Percentiles rank a stretch among this genome's conserved stretches.
These are phyloP conservation scores for Coregonus suidteri DNA, from an alignment of 2,797 vertebrate species.

Conservation along the genomic window DNA sequence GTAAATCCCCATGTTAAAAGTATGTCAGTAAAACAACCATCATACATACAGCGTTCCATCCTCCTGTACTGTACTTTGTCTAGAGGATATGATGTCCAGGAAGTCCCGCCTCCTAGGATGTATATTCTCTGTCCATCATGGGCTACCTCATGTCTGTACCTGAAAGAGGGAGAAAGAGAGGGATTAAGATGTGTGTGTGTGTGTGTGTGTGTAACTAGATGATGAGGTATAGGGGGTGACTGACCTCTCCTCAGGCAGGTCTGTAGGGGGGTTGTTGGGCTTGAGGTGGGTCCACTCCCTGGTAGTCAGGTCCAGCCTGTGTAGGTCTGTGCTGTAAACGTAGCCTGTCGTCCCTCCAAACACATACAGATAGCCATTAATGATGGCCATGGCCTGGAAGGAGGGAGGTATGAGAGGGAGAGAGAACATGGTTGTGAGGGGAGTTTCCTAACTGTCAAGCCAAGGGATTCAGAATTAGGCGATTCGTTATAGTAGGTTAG, in stretches of 20 bases:
- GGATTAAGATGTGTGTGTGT: too few species aligned
- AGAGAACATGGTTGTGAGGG: not conserved
- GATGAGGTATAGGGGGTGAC: constrained; percentile 22
- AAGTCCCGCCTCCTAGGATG: constrained; percentile 96
- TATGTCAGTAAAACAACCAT: not conserved
- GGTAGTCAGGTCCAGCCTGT: constrained; percentile 92
- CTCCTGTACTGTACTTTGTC: constrained; percentile 86
- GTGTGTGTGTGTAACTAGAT: too few species aligned
- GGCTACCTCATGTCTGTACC: constrained; percentile 96
- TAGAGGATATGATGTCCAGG: constrained; percentile 94
- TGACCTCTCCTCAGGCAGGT: constrained; percentile 94
- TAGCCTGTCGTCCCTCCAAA: constrained; percentile 98
- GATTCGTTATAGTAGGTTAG: too few species aligned
- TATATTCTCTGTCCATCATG: constrained; percentile 93
- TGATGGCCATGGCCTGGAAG: constrained; percentile 82
- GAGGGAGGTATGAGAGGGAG: not conserved
- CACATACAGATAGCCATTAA: constrained; percentile 94
- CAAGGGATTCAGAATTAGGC: too few species aligned
- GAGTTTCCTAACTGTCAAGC: too few species aligned
- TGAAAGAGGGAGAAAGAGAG: constrained; percentile 53
- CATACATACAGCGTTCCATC: not conserved
- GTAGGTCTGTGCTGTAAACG: constrained; percentile 95
- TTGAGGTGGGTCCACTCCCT: constrained; percentile 94
- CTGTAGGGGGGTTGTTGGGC: constrained; percentile 88
- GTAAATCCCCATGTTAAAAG: not conserved